phyloP scores from a whole-genome alignment of 2,113 vertebrate species.

The Tonatia bakeri region DNA sequence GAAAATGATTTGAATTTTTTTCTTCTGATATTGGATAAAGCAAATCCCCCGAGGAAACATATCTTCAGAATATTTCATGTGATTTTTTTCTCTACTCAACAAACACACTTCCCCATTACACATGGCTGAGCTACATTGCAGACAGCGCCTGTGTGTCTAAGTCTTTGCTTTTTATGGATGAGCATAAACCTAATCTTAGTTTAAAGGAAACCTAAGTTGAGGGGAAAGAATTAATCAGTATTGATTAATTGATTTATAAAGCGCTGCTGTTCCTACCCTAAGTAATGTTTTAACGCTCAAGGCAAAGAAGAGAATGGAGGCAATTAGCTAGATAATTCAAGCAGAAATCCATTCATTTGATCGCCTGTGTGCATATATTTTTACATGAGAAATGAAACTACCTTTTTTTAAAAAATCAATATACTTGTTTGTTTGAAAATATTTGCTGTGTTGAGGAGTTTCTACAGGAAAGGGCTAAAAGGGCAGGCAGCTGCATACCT shows the following conservation, averaged over 20 bases:
- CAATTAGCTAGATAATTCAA: constrained; percentile 19
- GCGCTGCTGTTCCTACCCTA: neutral
- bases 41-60: neutral
- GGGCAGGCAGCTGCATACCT: rapidly evolving
- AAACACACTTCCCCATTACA: neutral
- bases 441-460: neutral
- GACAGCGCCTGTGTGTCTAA: neutral
- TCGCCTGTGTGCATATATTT: neutral
- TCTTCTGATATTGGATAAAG: neutral
- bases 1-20: neutral
- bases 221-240: constrained; percentile 3
- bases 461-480: neutral
- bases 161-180: neutral
- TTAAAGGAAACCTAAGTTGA: neutral
- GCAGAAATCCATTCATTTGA: constrained; percentile 12
- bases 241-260: constrained; percentile 49
- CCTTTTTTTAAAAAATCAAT: neutral
- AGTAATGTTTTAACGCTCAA: neutral
- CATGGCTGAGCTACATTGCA: no score
- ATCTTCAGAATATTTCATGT: neutral
- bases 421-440: neutral
- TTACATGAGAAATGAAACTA: constrained; percentile 14
- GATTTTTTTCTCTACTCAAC: neutral
- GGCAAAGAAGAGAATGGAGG: neutral
- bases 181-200: neutral